Base-by-base conservation (phyloP, 2,113 vertebrate genomes). In the Pterocles orientalis region DNA sequence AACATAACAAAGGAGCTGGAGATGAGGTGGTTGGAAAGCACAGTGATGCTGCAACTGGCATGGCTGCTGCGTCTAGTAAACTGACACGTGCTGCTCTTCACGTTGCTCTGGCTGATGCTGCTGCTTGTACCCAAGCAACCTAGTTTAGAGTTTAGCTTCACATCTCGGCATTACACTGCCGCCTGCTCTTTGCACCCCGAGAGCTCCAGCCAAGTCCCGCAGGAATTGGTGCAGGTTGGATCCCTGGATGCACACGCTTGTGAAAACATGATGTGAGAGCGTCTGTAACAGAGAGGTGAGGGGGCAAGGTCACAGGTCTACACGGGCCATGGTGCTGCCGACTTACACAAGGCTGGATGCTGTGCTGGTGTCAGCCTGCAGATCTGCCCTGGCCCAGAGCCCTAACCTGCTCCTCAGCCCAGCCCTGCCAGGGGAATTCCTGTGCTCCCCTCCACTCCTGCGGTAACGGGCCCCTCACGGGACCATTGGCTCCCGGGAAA, bases 401-500 rank as follows among this genome's bases (percentile, higher is more conserved):
- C 41, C 41, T 41, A 5, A 41, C 41, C 41, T 84, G 75, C 95
- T 95, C 92, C 94, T 95, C 91, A 71, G 68, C 85, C 95, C 78
- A 43, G 92, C 86, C 43, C 84, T 72, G 88, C 88, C 53, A 77
- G 85, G 89, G 12, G 33, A 93, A 80, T 70, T 69, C 90, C 87
- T 84, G 88, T 76, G 41, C 41, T 41, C 41, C 41, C 41, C 41
- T 39, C 94, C 72, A 58, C 96, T 94, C 61, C 95, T 72, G 48
- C 87, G 65, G 94, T 86, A 92, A 91, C 43, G 33, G 72, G 88
- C 34, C 86, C 92, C 92, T 95, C 80, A n/a, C 47, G 45, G 94
- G 91, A 77, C 91, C 89, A 43, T n/a, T 10, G 56, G 60, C 93
- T 96, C 88, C 90, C 34, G 26, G 94, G 95, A 94, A 96, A 91